These are phyloP conservation scores for Selene dorsalis DNA, from an alignment of 2,797 vertebrate genomes.

Conservation along the genomic window DNA sequence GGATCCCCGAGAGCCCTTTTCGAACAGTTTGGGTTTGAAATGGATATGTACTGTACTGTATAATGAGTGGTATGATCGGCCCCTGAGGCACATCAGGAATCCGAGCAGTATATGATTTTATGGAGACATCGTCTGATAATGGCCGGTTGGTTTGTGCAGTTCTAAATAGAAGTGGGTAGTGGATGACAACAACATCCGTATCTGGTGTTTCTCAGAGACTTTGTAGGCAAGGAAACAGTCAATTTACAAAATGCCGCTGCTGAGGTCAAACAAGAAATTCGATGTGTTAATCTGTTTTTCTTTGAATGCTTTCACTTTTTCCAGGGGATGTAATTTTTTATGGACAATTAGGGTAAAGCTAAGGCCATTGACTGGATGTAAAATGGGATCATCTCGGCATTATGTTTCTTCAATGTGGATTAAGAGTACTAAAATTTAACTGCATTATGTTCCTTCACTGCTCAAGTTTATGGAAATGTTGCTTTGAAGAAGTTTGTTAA, in stretches of 20 bases:
- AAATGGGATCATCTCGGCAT: background rate
- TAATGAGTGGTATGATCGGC: slow-evolving; percentile 30
- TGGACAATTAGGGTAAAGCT: background rate
- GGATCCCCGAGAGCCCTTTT: slow-evolving; percentile 26
- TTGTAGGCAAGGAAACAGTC: slow-evolving; percentile 20
- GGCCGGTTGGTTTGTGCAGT: slow-evolving; percentile 56
- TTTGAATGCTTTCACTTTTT: slow-evolving; percentile 31
- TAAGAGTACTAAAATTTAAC: background rate
- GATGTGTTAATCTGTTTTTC: slow-evolving; percentile 21
- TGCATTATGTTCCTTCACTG: slow-evolving; percentile 1
- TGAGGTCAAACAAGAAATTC: slow-evolving; percentile 16
- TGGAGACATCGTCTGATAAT: slow-evolving; percentile 60
- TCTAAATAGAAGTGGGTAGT: slow-evolving; percentile 54
- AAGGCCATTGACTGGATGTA: background rate
- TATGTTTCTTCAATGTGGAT: background rate
- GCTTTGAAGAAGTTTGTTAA: slow-evolving; percentile 1
- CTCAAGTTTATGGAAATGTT: background rate
- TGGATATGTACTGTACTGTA: slow-evolving; percentile 35
- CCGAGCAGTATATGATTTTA: slow-evolving; percentile 58
- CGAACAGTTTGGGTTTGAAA: slow-evolving; percentile 50
- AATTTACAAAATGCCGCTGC: slow-evolving; percentile 20
- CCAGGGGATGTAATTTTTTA: slow-evolving; percentile 15
- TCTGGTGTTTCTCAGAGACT: slow-evolving; percentile 46
- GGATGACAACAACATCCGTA: slow-evolving; percentile 55
- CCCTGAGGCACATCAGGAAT: slow-evolving; percentile 22